These are phyloP conservation scores for Rhinoptilus africanus DNA, from an alignment of 2,113 vertebrate genomes.

Conservation along the genomic window DNA sequence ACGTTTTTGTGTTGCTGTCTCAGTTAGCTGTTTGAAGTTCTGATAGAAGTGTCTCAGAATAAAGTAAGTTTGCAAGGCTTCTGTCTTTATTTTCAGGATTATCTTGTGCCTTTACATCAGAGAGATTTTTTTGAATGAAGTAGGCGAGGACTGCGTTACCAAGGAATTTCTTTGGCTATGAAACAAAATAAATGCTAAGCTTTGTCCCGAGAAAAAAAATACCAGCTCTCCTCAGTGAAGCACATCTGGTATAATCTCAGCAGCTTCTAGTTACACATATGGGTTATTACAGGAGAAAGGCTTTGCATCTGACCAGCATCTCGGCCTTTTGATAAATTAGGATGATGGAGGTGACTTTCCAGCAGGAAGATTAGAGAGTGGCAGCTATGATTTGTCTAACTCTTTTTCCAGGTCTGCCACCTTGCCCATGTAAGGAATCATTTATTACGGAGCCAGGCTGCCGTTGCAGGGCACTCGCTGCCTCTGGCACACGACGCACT, in stretches of 20 bases:
- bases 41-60: background rate
- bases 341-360: conserved; percentile 69
- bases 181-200: background rate
- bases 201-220: background rate
- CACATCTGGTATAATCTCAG: background rate
- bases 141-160: background rate
- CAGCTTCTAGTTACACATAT: background rate
- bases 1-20: background rate
- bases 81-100: background rate
- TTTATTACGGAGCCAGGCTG: conserved; percentile 46
- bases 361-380: conserved; percentile 66
- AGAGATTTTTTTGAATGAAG: background rate
- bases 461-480: background rate
- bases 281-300: background rate
- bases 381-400: conserved; percentile 70
- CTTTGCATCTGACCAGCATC: background rate
- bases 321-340: conserved; percentile 53
- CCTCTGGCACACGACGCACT: background rate
- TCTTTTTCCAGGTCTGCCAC: conserved; percentile 52
- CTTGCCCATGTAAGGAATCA: conserved; percentile 58
- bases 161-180: background rate
- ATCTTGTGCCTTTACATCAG: background rate
- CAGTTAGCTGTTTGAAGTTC: background rate
- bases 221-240: background rate
- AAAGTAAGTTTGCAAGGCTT: background rate